Percentiles rank a stretch among this genome's conserved stretches.
Evolutionary conservation across 2,888 invertebrate genomes (phyloP).

Genomic region (Nomada lathburiana): DNA sequence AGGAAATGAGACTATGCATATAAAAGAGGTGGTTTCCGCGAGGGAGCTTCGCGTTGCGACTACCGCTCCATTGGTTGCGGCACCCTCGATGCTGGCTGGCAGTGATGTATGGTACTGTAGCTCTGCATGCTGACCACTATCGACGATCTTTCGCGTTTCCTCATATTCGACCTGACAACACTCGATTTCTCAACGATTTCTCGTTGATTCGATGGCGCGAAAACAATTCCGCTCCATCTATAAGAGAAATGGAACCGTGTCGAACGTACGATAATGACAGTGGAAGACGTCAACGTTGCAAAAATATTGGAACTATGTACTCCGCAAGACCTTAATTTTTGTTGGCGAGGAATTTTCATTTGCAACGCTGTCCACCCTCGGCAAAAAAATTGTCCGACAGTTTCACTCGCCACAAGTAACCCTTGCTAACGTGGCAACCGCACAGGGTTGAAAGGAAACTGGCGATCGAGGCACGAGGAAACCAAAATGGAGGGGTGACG

Average conservation of each 20-base stretch:
- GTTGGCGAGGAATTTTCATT: no score
- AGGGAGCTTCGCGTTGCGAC: constrained; percentile 73
- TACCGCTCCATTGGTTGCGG: constrained; percentile 78
- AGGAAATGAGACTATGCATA: constrained; percentile 84
- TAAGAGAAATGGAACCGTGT: no score
- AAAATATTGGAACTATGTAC: no score
- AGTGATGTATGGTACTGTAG: constrained; percentile 79
- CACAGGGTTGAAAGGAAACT: constrained; percentile 16
- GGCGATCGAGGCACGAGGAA: neutral
- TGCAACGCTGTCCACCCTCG: no score
- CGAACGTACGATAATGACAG: no score
- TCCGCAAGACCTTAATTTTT: no score
- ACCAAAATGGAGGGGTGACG: neutral
- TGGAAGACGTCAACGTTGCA: no score
- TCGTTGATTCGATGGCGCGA: neutral
- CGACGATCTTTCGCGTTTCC: constrained; percentile 42
- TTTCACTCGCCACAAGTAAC: no score
- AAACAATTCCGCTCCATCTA: neutral
- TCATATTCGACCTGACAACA: neutral
- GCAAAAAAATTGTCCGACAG: no score
- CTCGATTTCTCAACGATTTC: constrained; percentile 5
- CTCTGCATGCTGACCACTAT: constrained; percentile 70
- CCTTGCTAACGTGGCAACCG: constrained; percentile 2
- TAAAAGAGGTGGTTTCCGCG: constrained; percentile 78
- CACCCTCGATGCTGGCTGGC: constrained; percentile 73